These are phyloP conservation scores for Euphonia xanthogaster DNA, from an alignment of 2,797 vertebrate genomes.

Conservation along the genomic window DNA sequence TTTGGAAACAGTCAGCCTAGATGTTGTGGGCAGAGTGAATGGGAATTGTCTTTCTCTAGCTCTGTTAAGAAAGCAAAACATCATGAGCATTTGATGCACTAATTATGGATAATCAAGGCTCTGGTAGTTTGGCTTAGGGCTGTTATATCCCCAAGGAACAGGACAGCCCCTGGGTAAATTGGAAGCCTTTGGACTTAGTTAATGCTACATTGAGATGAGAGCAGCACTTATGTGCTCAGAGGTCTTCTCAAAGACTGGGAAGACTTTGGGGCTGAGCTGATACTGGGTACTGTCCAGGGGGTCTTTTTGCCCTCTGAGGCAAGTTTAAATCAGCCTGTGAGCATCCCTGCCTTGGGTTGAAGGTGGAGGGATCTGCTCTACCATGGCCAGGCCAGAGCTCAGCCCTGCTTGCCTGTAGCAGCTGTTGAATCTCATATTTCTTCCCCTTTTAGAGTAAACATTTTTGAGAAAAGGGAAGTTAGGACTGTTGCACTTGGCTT, in stretches of 20 bases:
- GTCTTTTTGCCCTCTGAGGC: neutral
- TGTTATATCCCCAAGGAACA: neutral
- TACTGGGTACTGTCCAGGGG: neutral
- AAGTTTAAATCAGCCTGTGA: neutral
- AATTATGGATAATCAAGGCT: neutral
- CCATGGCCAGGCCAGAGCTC: neutral
- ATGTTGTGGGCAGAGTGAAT: neutral
- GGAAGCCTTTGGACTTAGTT: neutral
- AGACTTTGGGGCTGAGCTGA: neutral
- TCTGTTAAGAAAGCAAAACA: neutral
- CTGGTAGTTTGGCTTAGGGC: neutral
- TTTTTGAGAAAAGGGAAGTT: neutral
- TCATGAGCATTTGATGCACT: neutral
- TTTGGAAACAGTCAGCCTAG: neutral
- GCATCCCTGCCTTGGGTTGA: neutral
- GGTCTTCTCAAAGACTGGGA: neutral
- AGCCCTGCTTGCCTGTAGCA: neutral
- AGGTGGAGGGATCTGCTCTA: neutral
- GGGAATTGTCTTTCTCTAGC: neutral
- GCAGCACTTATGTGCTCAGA: neutral
- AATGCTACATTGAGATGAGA: neutral
- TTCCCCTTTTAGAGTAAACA: neutral
- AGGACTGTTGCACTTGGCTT: neutral
- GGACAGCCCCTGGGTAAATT: neutral
- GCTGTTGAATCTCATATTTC: neutral